Evolutionary conservation across 2,888 invertebrate species (phyloP), one percentile per base, ranked within the genome.

Genomic region (Mellilla xanthometata): DNA sequence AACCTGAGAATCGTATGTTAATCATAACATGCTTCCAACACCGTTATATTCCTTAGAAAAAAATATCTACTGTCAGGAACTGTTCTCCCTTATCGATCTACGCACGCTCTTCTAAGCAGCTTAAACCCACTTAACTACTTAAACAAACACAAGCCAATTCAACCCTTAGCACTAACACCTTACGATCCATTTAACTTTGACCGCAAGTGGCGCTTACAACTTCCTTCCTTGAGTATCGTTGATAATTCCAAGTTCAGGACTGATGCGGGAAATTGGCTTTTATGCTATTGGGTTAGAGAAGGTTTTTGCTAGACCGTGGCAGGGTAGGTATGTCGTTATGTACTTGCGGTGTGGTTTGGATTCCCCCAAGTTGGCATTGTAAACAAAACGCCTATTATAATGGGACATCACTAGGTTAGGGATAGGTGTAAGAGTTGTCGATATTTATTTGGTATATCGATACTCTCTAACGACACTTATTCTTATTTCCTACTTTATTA

Each of bases 351-450:
- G 42, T 38, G 57, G 48, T 56, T 59, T 51, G 71, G 71, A 75
- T 76, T 83, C 84, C 85, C 87, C 82, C 77, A 76, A 77, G 76
- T 77, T 72, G 75, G 76, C 68, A 80, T 80, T 82, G 85, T 86
- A 87, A 87, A 87, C 86, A 86, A 85, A 86, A 86, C 85, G 85
- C 83, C 85, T 82, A 81, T 84, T 84, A 84, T 82, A 85, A 85
- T 84, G 79, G 75, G 72, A 73, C 70, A 70, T 67, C 66, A 63
- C 64, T 59, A 63, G 39, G 44, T 31, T 77, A 81, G 83, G 62
- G 82, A 54, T 72, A 78, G 47, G 56, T 23, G 8, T 34, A 39
- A 10, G 0, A 11, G 19, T 42, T 58, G 56, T 69, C 67, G 69
- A 71, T 68, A 56, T 42, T 59, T 39, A 10, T 27, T 32, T 22